These are phyloP conservation scores for Mormyrus iriodes DNA, from an alignment of 2,113 vertebrate species.

Conservation along the genomic window DNA sequence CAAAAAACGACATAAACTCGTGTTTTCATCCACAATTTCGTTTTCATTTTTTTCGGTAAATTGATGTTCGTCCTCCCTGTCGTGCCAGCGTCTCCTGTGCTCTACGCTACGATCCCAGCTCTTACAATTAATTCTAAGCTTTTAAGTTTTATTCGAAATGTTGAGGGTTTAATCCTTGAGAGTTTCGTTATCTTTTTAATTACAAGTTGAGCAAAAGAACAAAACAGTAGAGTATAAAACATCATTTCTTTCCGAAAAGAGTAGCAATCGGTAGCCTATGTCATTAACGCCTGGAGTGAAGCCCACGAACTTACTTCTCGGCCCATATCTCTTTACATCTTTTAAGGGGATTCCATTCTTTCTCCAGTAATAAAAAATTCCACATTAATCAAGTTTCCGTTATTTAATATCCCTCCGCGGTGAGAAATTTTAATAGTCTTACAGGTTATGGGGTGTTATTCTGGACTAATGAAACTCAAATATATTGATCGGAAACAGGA, in stretches of 20 bases:
- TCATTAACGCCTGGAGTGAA: slow-evolving; percentile 17
- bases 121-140: neutral
- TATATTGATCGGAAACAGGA: neutral
- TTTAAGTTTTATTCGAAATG: neutral
- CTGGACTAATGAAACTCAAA: neutral
- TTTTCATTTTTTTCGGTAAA: neutral
- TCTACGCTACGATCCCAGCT: slow-evolving; percentile 24
- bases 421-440: neutral
- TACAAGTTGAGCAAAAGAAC: slow-evolving; percentile 11
- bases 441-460: neutral
- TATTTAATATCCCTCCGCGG: neutral
- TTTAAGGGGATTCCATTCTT: slow-evolving; percentile 26
- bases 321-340: slow-evolving; percentile 16
- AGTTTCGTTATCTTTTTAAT: slow-evolving; percentile 20
- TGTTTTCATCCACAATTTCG: neutral
- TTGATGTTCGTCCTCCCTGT: neutral
- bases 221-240: neutral
- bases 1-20: neutral
- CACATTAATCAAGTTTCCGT: neutral
- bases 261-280: slow-evolving; percentile 18
- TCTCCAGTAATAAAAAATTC: neutral
- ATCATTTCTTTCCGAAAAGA: slow-evolving; percentile 9
- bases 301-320: slow-evolving; percentile 22
- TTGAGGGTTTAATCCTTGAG: slow-evolving; percentile 22
- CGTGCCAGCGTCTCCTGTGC: neutral